A percentile compares a stretch with the other conserved stretches of the same genome.
Evolutionary conservation across 2,888 invertebrate genomes (phyloP).

Genomic region (Malachius bipustulatus): DNA sequence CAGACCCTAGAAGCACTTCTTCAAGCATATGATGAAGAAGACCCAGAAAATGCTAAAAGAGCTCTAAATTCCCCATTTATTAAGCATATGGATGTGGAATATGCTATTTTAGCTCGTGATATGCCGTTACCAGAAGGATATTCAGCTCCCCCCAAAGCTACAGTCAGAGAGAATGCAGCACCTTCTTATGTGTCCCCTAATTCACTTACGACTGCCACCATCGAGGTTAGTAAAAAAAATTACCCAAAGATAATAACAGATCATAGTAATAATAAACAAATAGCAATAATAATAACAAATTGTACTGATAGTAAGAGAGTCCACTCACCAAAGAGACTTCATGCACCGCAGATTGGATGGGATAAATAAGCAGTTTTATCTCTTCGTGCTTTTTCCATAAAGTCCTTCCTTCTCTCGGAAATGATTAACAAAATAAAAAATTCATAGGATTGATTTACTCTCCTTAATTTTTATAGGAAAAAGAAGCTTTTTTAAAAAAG

Average conservation of each 20-base stretch:
- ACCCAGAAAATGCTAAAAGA: constrained; percentile 61
- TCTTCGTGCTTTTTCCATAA: no score
- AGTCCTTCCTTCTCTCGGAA: no score
- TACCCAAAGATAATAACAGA: not conserved
- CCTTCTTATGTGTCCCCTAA: constrained; percentile 49
- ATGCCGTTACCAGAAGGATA: constrained; percentile 54
- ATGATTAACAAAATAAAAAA: no score
- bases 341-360: no score
- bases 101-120: constrained; percentile 60
- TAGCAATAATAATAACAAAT: no score
- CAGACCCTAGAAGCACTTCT: constrained; percentile 67
- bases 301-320: no score
- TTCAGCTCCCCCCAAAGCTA: constrained; percentile 41
- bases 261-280: no score
- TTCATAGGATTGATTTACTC: no score
- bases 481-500: no score
- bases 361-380: no score
- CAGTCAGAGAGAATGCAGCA: constrained; percentile 51
- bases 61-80: constrained; percentile 76
- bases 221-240: constrained; percentile 6
- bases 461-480: no score
- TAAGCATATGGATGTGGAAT: constrained; percentile 86
- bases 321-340: no score
- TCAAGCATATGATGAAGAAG: constrained; percentile 77
- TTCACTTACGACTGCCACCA: constrained; percentile 26